Conservation (phyloP, 2,888 invertebrate species). For the Nasonia oneida region DNA sequence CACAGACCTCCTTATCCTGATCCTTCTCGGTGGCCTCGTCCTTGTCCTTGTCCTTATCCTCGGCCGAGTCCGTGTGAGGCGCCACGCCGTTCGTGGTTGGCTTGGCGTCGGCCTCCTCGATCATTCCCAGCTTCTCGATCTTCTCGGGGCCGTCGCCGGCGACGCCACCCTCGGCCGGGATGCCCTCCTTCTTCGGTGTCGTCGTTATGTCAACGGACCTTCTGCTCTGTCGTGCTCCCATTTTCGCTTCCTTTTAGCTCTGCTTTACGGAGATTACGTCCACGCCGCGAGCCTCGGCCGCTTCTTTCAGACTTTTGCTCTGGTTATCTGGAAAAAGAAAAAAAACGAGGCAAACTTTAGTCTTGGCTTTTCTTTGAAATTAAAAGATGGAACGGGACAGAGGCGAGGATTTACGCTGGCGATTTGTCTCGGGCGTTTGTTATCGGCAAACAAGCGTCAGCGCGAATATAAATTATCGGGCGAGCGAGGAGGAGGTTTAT, state of each 20-base stretch:
- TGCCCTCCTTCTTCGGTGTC: constrained; percentile 82
- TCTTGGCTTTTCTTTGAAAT: not conserved
- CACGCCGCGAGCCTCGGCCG: constrained; percentile 18
- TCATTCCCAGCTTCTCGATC: constrained; percentile 84
- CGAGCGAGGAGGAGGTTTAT: not conserved
- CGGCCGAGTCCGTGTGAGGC: constrained; percentile 81
- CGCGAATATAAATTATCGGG: constrained; percentile 31
- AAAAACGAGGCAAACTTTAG: not conserved
- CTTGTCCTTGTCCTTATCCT: constrained; percentile 84
- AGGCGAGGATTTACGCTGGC: too few relatives aligned
- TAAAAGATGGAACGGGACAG: too few relatives aligned
- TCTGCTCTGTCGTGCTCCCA: constrained; percentile 94
- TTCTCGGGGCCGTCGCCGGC: constrained; percentile 79
- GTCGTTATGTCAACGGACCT: constrained; percentile 93
- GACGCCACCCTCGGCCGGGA: constrained; percentile 51
- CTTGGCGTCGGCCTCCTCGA: constrained; percentile 86
- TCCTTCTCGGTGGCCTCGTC: constrained; percentile 86
- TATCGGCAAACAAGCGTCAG: constrained; percentile 22
- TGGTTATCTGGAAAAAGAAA: not conserved
- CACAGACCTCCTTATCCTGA: constrained; percentile 80
- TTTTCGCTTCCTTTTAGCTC: constrained; percentile 76
- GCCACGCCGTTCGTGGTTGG: constrained; percentile 88
- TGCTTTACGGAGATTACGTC: constrained; percentile 27
- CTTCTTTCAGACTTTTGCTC: constrained; percentile 20
- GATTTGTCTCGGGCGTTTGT: constrained; percentile 10